Evolutionary conservation across 1,140 invertebrate species (phyloP), one percentile per base, ranked within the genome.

Genomic region (Anastrepha ludens): DNA sequence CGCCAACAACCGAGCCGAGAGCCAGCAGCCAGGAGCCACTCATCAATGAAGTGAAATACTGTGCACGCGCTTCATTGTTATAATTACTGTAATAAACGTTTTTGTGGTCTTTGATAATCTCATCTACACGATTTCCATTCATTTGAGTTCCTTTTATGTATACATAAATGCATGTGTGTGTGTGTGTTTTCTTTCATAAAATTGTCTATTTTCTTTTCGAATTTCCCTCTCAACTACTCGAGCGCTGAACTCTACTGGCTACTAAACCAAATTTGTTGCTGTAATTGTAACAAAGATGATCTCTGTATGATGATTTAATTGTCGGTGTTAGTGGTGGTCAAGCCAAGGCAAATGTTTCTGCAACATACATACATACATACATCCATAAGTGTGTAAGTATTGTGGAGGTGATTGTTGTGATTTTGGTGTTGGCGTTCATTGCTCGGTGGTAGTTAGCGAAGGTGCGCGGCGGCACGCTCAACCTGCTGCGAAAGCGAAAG

Each of bases 401-500:
- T 29, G 7, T 13, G 3, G 17, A 39, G 5, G 39, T 39, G 20
- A 11, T 39, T 44, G 65, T 70, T 9, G 67, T 55, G 50, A 9
- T 55, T 55, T 55, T 55, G 5, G 50, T 55, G 50, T 5, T 70
- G 8, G 67, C 41, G 15, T 1, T n/a, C n/a, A n/a, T n/a, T 11
- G 67, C 15, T 74, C 17, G 44, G 50, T 81, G 17, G 9, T 55
- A 9, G 9, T 17, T 41, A 81, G 4, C 39, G 6, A 70, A 55
- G 74, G 50, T 20, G 74, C 9, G 74, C 74, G 17, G 74, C 55
- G 74, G 74, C 74, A 55, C n/a, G 74, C 17, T 81, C n/a, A 81
- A 58, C 74, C 47, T 58, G 74, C 47, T 17, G 74, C 74, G 74
- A 81, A 81, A 81, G 74, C 74, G 74, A 81, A 81, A 81, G 74